A percentile compares a stretch with the other conserved stretches of the same genome.
Conservation (phyloP, 2,888 invertebrate species). For the Nymphalis urticae region DNA sequence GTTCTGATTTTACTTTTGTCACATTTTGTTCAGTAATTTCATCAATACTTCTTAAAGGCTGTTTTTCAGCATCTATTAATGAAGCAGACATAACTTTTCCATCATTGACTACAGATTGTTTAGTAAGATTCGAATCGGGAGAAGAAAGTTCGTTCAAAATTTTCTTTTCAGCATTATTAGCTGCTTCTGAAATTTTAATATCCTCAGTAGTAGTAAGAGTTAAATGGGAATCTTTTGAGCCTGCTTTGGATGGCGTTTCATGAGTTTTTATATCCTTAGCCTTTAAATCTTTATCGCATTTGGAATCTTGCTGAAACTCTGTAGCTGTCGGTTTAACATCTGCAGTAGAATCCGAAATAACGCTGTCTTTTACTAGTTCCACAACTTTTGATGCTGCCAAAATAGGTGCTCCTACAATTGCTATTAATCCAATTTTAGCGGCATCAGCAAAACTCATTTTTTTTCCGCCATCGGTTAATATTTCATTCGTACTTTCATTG, state of each 20-base stretch:
- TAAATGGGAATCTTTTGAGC: not conserved
- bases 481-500: slow-evolving; percentile 85
- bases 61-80: slow-evolving; percentile 73
- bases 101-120: slow-evolving; percentile 42
- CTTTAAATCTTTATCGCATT: not conserved
- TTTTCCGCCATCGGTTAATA: slow-evolving; percentile 84
- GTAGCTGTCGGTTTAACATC: slow-evolving; percentile 67
- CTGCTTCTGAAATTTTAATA: not conserved
- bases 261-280: not conserved
- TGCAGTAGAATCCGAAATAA: slow-evolving; percentile 86
- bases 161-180: not conserved
- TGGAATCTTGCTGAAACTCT: not conserved
- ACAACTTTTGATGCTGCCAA: slow-evolving; percentile 85
- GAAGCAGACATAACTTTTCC: slow-evolving; percentile 64
- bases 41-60: slow-evolving; percentile 71
- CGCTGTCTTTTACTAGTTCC: slow-evolving; percentile 82
- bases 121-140: slow-evolving; percentile 4
- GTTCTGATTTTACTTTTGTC: slow-evolving; percentile 59
- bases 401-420: slow-evolving; percentile 88
- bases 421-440: slow-evolving; percentile 87
- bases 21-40: slow-evolving; percentile 76
- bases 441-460: slow-evolving; percentile 87
- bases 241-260: not conserved
- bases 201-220: not conserved
- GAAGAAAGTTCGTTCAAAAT: slow-evolving; percentile 1